These are phyloP conservation scores for Chelonus insularis DNA, from an alignment of 1,140 invertebrate genomes.

Conservation along the genomic window DNA sequence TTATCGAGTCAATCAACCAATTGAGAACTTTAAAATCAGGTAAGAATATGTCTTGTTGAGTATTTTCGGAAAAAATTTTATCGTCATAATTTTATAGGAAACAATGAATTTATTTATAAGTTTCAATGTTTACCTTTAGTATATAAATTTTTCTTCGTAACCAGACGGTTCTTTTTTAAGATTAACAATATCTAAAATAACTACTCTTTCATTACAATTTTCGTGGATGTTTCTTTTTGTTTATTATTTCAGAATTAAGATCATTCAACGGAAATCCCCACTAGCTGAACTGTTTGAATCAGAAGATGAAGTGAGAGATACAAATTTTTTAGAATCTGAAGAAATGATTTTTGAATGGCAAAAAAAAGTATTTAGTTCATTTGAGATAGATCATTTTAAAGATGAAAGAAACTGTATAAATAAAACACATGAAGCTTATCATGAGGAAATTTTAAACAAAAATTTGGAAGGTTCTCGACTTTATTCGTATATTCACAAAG, in stretches of 20 bases:
- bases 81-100: too few relatives aligned
- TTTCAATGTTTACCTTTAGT: too few relatives aligned
- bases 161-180: too few relatives aligned
- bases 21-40: conserved; percentile 59
- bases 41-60: conserved; percentile 32
- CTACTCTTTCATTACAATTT: too few relatives aligned
- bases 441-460: conserved; percentile 35
- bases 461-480: conserved; percentile 39
- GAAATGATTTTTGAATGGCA: conserved; percentile 53
- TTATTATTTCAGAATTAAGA: conserved; percentile 51
- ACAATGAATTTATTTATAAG: too few relatives aligned
- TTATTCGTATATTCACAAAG: conserved; percentile 49
- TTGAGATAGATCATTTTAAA: conserved; percentile 48
- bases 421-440: conserved; percentile 49
- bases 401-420: conserved; percentile 52
- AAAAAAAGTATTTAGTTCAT: conserved; percentile 54
- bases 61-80: too few relatives aligned
- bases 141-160: too few relatives aligned
- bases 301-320: conserved; percentile 48
- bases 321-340: conserved; percentile 50
- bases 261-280: conserved; percentile 52
- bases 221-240: conserved; percentile 19
- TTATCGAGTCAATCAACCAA: conserved; percentile 58
- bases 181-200: neutral
- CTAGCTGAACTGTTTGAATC: conserved; percentile 52